A percentile compares a stretch with the other conserved stretches of the same genome.
These are phyloP conservation scores for Emys orbicularis DNA, from an alignment of 2,797 vertebrate species.

Conservation along the genomic window DNA sequence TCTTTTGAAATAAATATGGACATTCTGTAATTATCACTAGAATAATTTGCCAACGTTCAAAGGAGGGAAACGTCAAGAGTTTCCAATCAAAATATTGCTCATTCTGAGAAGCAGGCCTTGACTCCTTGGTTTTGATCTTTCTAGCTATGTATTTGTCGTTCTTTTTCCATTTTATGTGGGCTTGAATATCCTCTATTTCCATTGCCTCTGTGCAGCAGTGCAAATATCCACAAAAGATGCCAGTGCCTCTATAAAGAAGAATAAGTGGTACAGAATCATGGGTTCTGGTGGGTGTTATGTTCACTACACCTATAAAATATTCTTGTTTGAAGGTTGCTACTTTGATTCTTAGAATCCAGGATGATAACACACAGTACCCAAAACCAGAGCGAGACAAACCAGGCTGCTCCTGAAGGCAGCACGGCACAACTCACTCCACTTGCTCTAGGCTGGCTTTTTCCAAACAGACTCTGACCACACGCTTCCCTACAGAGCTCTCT, in stretches of 20 bases:
- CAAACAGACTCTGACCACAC: background rate
- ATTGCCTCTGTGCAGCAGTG: background rate
- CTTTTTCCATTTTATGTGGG: background rate
- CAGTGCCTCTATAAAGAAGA: background rate
- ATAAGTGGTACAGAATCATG: background rate
- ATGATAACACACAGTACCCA: background rate
- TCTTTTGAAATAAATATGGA: background rate
- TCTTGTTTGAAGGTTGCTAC: background rate
- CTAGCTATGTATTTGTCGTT: background rate
- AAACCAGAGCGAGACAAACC: background rate
- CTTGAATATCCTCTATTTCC: background rate
- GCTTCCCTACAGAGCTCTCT: background rate
- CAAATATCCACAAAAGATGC: background rate
- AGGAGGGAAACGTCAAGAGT: background rate
- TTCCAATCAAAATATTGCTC: background rate
- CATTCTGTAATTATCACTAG: slow-evolving; percentile 43
- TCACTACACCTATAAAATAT: background rate
- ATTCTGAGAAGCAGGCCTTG: background rate
- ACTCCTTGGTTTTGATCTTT: background rate
- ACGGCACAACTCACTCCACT: background rate
- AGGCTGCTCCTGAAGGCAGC: background rate
- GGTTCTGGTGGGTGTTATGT: background rate
- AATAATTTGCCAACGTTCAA: slow-evolving; percentile 46
- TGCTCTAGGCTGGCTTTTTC: background rate
- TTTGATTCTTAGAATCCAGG: background rate